A percentile compares a stretch with the other conserved stretches of the same genome.
Evolutionary conservation across 2,113 vertebrate genomes (phyloP).

Genomic region (Panthera uncia): DNA sequence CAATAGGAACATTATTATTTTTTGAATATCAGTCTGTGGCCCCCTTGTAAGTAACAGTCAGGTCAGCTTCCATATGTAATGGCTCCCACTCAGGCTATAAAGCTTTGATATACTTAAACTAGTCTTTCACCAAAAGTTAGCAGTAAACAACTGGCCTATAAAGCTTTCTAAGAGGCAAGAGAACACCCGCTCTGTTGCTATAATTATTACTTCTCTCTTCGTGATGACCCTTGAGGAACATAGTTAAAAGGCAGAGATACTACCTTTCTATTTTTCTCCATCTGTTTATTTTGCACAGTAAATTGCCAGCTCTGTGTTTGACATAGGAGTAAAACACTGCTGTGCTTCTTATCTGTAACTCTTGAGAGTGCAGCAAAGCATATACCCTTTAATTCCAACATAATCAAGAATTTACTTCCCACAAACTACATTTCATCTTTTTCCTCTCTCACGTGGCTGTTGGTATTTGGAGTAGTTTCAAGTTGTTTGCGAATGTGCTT

Average conservation of each 20-base stretch:
- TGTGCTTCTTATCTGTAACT: slow-evolving; percentile 36
- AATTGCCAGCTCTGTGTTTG: slow-evolving; percentile 60
- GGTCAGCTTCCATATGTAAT: slow-evolving; percentile 57
- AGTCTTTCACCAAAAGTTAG: slow-evolving; percentile 66
- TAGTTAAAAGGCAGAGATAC: slow-evolving; percentile 52
- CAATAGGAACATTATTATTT: slow-evolving; percentile 60
- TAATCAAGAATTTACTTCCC: slow-evolving; percentile 70
- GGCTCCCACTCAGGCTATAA: slow-evolving; percentile 62
- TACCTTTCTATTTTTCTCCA: slow-evolving; percentile 58
- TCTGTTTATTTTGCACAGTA: slow-evolving; percentile 54
- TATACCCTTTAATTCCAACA: slow-evolving; percentile 63
- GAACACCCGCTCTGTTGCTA: background rate
- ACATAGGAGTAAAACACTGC: slow-evolving; percentile 16
- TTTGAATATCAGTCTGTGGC: slow-evolving; percentile 54
- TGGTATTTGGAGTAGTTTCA: slow-evolving; percentile 62
- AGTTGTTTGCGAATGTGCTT: slow-evolving; percentile 60
- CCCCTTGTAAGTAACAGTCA: slow-evolving; percentile 51
- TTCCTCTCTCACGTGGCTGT: slow-evolving; percentile 35
- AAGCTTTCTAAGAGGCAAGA: slow-evolving; percentile 54
- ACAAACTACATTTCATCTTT: slow-evolving; percentile 52
- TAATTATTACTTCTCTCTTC: slow-evolving; percentile 62
- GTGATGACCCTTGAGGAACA: slow-evolving; percentile 23
- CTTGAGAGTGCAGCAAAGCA: slow-evolving; percentile 51
- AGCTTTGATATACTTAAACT: slow-evolving; percentile 54
- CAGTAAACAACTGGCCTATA: slow-evolving; percentile 45